These are phyloP conservation scores for Forbesichthys agassizii DNA, from an alignment of 2,113 vertebrate genomes.

Conservation along the genomic window DNA sequence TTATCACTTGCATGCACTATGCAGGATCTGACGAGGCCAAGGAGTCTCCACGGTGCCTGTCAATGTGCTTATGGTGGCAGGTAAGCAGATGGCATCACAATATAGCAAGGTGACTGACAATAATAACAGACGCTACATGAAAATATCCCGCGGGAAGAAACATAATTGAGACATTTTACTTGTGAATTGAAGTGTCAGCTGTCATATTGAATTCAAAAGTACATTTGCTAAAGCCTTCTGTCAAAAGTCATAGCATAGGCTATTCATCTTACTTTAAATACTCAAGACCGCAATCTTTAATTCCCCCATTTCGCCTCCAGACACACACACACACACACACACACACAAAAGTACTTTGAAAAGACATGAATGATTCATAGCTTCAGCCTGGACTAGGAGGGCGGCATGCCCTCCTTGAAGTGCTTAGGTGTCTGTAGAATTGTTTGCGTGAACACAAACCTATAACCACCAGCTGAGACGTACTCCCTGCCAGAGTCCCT, in stretches of 20 bases:
- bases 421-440: slow-evolving; percentile 7
- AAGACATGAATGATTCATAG: slow-evolving; percentile 64
- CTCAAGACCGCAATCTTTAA: slow-evolving; percentile 12
- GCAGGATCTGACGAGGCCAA: slow-evolving; percentile 5
- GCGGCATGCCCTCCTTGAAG: slow-evolving; percentile 38
- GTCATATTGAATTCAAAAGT: not conserved
- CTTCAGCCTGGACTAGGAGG: slow-evolving; percentile 54
- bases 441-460: slow-evolving; percentile 50
- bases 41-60: slow-evolving; percentile 9
- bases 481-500: slow-evolving; percentile 22
- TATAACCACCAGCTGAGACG: slow-evolving; percentile 29
- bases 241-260: slow-evolving; percentile 15
- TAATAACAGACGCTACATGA: slow-evolving; percentile 1
- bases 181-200: not conserved
- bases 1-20: slow-evolving; percentile 47
- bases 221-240: not conserved
- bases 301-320: slow-evolving; percentile 49
- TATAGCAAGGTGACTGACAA: not conserved
- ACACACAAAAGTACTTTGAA: slow-evolving; percentile 34
- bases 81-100: slow-evolving; percentile 14
- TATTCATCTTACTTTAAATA: slow-evolving; percentile 47
- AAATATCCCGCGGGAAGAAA: slow-evolving; percentile 3
- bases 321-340: not conserved
- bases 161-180: not conserved
- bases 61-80: slow-evolving; percentile 17